phyloP scores from a whole-genome alignment of 1,140 invertebrate genomes.

The Reticulitermes speratus region DNA sequence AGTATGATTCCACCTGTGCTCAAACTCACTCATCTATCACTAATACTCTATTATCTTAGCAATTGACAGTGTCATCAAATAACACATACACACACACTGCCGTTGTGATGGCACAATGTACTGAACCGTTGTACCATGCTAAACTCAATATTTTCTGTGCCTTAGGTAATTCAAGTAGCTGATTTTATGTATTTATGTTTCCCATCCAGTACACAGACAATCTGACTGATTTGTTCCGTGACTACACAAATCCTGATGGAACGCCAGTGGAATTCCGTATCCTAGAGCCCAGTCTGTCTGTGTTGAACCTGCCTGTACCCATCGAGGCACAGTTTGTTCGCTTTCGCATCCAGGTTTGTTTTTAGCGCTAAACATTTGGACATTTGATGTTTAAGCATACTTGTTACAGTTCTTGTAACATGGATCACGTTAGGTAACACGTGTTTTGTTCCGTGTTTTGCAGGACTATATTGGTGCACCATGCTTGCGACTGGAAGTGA shows the following conservation, averaged over 20 bases:
- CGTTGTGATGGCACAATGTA: too few species aligned
- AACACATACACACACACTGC: too few species aligned
- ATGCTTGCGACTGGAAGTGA: conserved; percentile 88
- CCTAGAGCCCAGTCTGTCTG: conserved; percentile 80
- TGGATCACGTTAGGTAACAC: neutral
- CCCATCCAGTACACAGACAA: conserved; percentile 77
- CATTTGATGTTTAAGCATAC: neutral
- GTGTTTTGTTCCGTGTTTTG: neutral
- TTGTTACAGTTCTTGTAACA: neutral
- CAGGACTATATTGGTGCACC: conserved; percentile 82
- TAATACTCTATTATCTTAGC: too few species aligned
- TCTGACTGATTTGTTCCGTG: conserved; percentile 83
- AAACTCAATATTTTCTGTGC: too few species aligned
- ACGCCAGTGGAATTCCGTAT: conserved; percentile 91
- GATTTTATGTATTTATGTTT: neutral
- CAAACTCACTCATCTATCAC: too few species aligned
- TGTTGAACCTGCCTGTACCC: conserved; percentile 84
- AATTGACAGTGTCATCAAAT: too few species aligned
- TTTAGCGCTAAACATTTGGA: neutral
- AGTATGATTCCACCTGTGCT: too few species aligned
- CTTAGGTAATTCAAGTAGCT: neutral
- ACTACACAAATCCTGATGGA: conserved; percentile 88
- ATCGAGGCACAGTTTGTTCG: conserved; percentile 88
- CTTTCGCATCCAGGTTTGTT: conserved; percentile 71
- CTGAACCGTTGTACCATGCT: too few species aligned